Base-by-base conservation (phyloP, 2,797 vertebrate species). In the Rhadinocentrus ornatus region DNA sequence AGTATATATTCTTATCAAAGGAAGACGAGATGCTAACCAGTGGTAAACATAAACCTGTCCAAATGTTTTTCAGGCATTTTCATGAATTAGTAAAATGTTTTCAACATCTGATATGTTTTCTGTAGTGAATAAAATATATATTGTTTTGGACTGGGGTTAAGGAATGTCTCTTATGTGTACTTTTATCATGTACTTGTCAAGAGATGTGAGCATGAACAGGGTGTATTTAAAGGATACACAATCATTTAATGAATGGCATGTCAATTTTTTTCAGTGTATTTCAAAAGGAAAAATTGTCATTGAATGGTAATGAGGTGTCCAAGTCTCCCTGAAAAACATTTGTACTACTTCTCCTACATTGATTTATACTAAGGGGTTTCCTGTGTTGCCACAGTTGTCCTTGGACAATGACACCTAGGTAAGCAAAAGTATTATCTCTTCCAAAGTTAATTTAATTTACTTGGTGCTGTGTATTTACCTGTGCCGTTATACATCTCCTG, bases 371-470 rank as follows among this genome's bases (percentile, higher is more conserved):
- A 2, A 31, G 73, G 32, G 50, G 39, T 71, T 70, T 63, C 60
- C 58, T 9, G 18, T 57, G 60, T n/a, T 22, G 50, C 61, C n/a
- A n/a, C 44, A 37, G 24, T 62, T 74, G 18, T 71, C 72, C 22
- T 68, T 71, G 48, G 60, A 61, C 68, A 35, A 22, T 41, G 1
- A 3, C 73, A 67, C 54, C 31, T 53, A 15, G 35, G 66, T 72
- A 58, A 71, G 59, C 62, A 69, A 69, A 81, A 76, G 62, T 12
- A n/a, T 84, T 84, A 82, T 88, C 80, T 81, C 41, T 39, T 29
- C 69, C 37, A 13, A 57, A 74, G 63, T 76, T 82, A 64, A 83
- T 83, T 88, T 63, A 71, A 83, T 86, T 86, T 70, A 73, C 32
- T 27, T 37, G 77, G 54, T 66, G 55, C 18, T 16, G 31, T 77